phyloP scores from a whole-genome alignment of 2,113 vertebrate species.

The Oreochromis spilurus region DNA sequence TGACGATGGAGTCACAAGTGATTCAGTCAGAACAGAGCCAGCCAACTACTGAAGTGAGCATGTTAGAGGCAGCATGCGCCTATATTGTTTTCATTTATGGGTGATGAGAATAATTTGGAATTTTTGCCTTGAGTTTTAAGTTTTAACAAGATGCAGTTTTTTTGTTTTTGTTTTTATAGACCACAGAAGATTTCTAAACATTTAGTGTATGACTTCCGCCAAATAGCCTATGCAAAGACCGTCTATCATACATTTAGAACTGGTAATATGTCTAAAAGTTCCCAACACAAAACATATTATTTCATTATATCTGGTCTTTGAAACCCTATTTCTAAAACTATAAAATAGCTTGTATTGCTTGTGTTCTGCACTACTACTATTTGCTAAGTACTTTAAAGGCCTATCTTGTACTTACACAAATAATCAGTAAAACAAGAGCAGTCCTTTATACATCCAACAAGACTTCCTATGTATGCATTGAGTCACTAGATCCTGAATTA shows the following conservation, averaged over 20 bases:
- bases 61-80: background rate
- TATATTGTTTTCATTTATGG: background rate
- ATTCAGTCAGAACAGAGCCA: slow-evolving; percentile 9
- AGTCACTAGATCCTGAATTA: background rate
- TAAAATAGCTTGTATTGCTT: background rate
- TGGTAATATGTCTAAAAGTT: background rate
- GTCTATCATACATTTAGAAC: background rate
- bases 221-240: background rate
- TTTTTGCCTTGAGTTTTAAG: background rate
- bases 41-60: background rate
- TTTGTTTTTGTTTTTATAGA: background rate
- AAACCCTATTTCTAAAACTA: background rate
- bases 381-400: background rate
- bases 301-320: background rate
- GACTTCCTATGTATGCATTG: background rate
- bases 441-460: background rate
- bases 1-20: slow-evolving; percentile 40
- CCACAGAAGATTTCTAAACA: background rate
- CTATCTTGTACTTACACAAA: background rate
- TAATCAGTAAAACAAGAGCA: background rate
- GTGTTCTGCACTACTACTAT: background rate
- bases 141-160: background rate
- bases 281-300: background rate
- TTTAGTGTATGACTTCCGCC: background rate
- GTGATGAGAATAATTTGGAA: background rate